phyloP scores from a whole-genome alignment of 2,888 invertebrate species.

The Timandra comae region DNA sequence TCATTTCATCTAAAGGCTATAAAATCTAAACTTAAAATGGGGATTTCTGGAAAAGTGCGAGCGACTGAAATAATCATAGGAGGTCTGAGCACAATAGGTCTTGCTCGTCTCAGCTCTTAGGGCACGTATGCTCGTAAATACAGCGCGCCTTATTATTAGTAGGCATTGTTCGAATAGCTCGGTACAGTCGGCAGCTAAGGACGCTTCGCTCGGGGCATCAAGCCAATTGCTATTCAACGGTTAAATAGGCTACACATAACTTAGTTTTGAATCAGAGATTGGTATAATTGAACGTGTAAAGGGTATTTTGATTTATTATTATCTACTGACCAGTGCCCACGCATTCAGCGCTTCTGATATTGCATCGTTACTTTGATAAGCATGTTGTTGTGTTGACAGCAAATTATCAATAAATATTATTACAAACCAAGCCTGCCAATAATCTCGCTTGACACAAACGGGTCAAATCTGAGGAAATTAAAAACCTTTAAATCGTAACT shows the following conservation, averaged over 20 bases:
- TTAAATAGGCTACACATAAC: slow-evolving; percentile 18
- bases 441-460: no score
- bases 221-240: slow-evolving; percentile 23
- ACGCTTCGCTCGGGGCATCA: slow-evolving; percentile 22
- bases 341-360: no score
- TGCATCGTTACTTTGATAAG: not conserved
- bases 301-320: not conserved
- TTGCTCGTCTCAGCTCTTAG: slow-evolving; percentile 62
- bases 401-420: no score
- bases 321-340: not conserved
- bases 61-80: slow-evolving; percentile 71
- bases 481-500: no score
- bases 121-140: slow-evolving; percentile 76
- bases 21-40: slow-evolving; percentile 58
- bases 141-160: slow-evolving; percentile 73
- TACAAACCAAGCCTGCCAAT: no score
- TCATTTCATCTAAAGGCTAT: slow-evolving; percentile 51
- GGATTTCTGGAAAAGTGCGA: slow-evolving; percentile 66
- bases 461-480: no score
- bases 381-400: no score
- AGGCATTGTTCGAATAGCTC: slow-evolving; percentile 66
- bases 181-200: slow-evolving; percentile 52
- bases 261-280: slow-evolving; percentile 7
- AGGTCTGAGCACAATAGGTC: slow-evolving; percentile 71
- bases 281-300: not conserved